Percentiles rank a stretch among this genome's conserved stretches.
phyloP scores from a whole-genome alignment of 2,888 invertebrate species.

The Myopa tessellatipennis region DNA sequence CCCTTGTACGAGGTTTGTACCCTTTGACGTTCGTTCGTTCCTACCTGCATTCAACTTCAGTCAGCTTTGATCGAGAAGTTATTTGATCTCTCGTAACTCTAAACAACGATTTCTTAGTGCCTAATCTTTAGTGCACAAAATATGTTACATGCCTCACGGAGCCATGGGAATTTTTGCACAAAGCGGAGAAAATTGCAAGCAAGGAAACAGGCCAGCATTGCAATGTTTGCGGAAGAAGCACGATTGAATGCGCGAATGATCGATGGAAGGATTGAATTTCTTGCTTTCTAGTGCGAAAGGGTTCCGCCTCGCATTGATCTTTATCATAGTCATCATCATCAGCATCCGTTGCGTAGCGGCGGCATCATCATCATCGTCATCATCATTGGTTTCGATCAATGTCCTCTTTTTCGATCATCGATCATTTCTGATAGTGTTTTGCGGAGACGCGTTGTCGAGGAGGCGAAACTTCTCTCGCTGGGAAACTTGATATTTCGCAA shows the following conservation, averaged over 20 bases:
- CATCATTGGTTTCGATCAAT: not conserved
- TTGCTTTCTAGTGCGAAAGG: slow-evolving; percentile 48
- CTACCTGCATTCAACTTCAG: slow-evolving; percentile 45
- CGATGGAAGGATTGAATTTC: slow-evolving; percentile 53
- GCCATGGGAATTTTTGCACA: slow-evolving; percentile 49
- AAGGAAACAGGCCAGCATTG: not conserved
- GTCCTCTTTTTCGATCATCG: slow-evolving; percentile 21
- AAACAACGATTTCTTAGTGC: slow-evolving; percentile 28
- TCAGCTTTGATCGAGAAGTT: slow-evolving; percentile 46
- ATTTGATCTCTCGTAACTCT: slow-evolving; percentile 63
- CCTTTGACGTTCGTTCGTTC: slow-evolving; percentile 54
- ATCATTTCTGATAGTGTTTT: slow-evolving; percentile 28
- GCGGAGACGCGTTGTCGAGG: not conserved
- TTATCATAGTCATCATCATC: not conserved
- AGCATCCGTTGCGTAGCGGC: not conserved
- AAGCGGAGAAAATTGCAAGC: slow-evolving; percentile 23
- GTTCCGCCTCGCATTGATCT: slow-evolving; percentile 46
- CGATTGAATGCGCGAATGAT: slow-evolving; percentile 41
- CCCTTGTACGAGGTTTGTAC: slow-evolving; percentile 52
- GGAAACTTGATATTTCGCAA: slow-evolving; percentile 49
- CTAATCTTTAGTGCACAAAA: slow-evolving; percentile 35
- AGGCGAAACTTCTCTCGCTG: slow-evolving; percentile 18
- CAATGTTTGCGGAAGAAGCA: slow-evolving; percentile 50
- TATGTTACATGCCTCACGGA: slow-evolving; percentile 41
- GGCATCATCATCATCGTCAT: not conserved